Conservation (phyloP, 2,113 vertebrate genomes). For the Trogon surrucura region DNA sequence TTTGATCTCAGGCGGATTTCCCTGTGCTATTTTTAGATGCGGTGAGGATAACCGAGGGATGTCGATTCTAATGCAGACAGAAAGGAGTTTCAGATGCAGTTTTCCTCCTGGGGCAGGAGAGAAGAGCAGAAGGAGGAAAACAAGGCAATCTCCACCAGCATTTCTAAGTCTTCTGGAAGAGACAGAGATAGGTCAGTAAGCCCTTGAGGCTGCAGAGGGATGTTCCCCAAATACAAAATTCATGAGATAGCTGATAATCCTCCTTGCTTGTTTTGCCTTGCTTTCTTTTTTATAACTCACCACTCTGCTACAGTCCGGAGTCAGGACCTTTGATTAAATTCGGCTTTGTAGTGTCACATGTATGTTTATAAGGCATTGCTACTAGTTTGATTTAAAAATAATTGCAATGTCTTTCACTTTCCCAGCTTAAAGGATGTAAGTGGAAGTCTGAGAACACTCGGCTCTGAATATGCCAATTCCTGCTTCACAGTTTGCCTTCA, state of each 20-base stretch:
- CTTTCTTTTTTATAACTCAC: not conserved
- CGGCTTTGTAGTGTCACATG: not conserved
- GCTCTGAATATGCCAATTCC: not conserved
- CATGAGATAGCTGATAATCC: not conserved
- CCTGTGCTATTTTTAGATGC: constrained; percentile 52
- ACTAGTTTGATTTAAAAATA: not conserved
- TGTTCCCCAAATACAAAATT: not conserved
- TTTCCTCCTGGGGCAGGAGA: constrained; percentile 24
- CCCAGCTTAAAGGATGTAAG: not conserved
- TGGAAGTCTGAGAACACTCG: not conserved
- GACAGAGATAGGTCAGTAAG: not conserved
- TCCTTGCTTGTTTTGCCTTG: not conserved
- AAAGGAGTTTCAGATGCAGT: constrained; percentile 23
- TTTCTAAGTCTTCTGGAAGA: not conserved
- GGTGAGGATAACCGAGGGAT: constrained; percentile 13
- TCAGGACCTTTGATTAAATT: not conserved
- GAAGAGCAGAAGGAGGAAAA: constrained; percentile 1
- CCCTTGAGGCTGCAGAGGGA: not conserved
- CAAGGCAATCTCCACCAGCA: not conserved
- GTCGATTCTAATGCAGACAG: constrained; percentile 37
- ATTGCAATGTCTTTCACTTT: not conserved
- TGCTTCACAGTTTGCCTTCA: not conserved
- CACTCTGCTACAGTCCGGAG: not conserved
- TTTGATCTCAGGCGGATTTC: constrained; percentile 63
- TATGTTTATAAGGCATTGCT: not conserved